Evolutionary conservation across 35 echinoderm and acorn worm genomes (phyloP).

Genomic region (Lytechinus pictus): DNA sequence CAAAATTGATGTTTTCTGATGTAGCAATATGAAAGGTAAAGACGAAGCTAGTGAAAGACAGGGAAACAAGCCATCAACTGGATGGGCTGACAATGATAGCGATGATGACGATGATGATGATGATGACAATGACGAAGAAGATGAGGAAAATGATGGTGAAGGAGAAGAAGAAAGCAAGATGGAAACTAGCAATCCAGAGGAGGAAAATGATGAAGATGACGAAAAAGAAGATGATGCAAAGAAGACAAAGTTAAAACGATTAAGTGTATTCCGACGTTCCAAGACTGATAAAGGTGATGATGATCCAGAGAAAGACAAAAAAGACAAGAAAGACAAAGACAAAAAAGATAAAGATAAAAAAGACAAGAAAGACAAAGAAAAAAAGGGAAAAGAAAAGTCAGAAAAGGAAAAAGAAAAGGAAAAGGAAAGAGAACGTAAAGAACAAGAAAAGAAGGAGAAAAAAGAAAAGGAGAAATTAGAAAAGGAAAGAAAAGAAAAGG

Average conservation of each 20-base stretch:
- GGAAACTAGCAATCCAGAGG: background rate
- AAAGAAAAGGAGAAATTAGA: slow-evolving; percentile 45
- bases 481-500: slow-evolving; percentile 30
- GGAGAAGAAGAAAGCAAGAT: background rate
- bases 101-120: slow-evolving; percentile 38
- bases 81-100: slow-evolving; percentile 14
- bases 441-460: slow-evolving; percentile 48
- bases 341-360: background rate
- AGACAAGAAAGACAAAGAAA: background rate
- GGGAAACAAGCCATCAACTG: background rate
- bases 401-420: slow-evolving; percentile 34
- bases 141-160: background rate
- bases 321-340: background rate
- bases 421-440: slow-evolving; percentile 31
- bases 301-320: too few species aligned
- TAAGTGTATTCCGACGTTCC: slow-evolving; percentile 17
- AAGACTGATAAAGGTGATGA: background rate
- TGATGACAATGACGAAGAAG: background rate
- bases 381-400: slow-evolving; percentile 5
- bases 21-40: background rate
- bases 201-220: slow-evolving; percentile 30
- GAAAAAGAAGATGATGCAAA: background rate
- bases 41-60: background rate
- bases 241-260: slow-evolving; percentile 24
- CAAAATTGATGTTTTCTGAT: background rate